Base-by-base conservation (phyloP, 1,140 invertebrate genomes). In the Drosophila lini region DNA sequence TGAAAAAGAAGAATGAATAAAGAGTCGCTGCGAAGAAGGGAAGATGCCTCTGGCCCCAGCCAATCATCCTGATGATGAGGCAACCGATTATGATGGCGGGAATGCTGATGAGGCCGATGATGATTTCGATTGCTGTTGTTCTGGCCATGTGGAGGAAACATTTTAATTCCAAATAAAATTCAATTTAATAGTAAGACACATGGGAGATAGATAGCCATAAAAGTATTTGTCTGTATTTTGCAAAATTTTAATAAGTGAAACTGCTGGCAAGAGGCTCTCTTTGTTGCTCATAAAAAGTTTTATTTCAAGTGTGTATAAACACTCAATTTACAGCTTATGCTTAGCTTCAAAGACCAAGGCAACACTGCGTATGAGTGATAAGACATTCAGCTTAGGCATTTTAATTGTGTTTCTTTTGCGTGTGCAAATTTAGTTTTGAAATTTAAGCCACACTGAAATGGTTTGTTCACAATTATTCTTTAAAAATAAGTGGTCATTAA, bases 121-220 rank as follows among this genome's bases (percentile, higher is more conserved):
- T 73, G 67, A 73, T 50, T 67, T 61, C 13, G 71, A 42, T 56
- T 47, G 28, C 59, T 68, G 53, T 42, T 55, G 60, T 77, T 86
- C 75, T 70, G 31, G 16, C 16, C 4, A 32, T 42, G 61, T 42
- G 34, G 32, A 10, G 19, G n/a, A 15, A 34, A 10, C 34, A 25
- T 55, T 55, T 38, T 55, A 88, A 74, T 88, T 61, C 77, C 74
- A 77, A 82, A 77, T 74, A 73, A 80, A 80, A 83, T 80, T 64
- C 64, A 83, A 55, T 70, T 67, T 64, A 73, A 80, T 86, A 76
- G 76, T 28, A 8, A 13, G 3, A 16, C 25, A 34, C 10, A 13
- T 4, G 28, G 16, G n/a, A 3, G n/a, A 58, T 62, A 41, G 10
- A 16, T n/a, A n/a, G 16, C 34, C 28, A 4, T 40, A 11, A 3